A percentile compares a stretch with the other conserved stretches of the same genome.
phyloP scores from a whole-genome alignment of 2,797 vertebrate species.

The Sebastolobus alascanus region DNA sequence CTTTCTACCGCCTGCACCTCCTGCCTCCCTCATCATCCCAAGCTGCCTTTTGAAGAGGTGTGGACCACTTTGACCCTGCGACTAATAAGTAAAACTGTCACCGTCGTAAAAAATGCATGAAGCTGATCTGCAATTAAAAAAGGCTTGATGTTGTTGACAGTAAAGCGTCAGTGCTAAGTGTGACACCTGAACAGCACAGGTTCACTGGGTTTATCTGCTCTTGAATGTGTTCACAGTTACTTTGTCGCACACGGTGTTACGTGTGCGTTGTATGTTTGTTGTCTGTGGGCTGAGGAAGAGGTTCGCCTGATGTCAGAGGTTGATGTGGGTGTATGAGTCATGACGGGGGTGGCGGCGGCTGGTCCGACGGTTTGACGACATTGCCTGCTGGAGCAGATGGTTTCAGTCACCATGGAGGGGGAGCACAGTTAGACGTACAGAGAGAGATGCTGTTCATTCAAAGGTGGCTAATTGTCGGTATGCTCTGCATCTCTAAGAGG shows the following conservation, averaged over 20 bases:
- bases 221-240: background rate
- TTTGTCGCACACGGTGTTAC: background rate
- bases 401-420: constrained; percentile 55
- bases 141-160: constrained; percentile 48
- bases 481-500: background rate
- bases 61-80: constrained; percentile 34
- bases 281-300: constrained; percentile 33
- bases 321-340: constrained; percentile 64
- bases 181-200: background rate
- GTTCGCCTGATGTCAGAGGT: constrained; percentile 52
- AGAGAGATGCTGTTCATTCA: constrained; percentile 43
- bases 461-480: constrained; percentile 21
- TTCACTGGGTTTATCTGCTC: constrained; percentile 6
- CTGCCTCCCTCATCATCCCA: constrained; percentile 19
- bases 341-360: constrained; percentile 25
- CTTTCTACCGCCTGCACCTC: background rate
- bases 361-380: constrained; percentile 47
- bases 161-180: background rate
- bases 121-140: constrained; percentile 52
- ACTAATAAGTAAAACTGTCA: constrained; percentile 55
- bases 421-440: constrained; percentile 22
- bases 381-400: constrained; percentile 70
- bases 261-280: constrained; percentile 5
- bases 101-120: constrained; percentile 65
- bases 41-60: constrained; percentile 41